Base-by-base conservation (phyloP, 2,113 vertebrate genomes). In the Datnioides undecimradiatus region DNA sequence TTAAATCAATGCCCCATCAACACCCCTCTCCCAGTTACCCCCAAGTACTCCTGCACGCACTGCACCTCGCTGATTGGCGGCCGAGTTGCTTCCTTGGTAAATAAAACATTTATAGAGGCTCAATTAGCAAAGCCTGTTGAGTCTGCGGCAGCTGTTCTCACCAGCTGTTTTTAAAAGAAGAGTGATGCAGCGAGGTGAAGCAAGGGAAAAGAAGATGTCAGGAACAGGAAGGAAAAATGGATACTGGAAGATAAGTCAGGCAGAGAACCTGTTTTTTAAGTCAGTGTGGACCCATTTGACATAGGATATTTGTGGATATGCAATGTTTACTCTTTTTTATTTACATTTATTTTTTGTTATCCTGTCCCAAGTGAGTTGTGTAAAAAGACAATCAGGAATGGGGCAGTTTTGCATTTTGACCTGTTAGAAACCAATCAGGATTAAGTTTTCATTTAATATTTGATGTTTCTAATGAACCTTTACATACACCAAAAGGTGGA, bases 61-160 rank as follows among this genome's bases (percentile, higher is more conserved):
- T 13, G n/a, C 54, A 65, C 62, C 76, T 71, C 41, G 2, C 90
- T 91, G 91, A 92, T 91, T 91, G 92, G 83, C 64, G 64, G 69
- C 64, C 40, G 33, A 66, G 72, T 81, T 79, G 77, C 84, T 90
- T 90, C 76, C 85, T 86, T 86, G 88, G 86, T 92, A 92, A 94
- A 95, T 94, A 89, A 94, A 93, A 91, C 86, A 91, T 93, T 90
- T 85, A 91, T 85, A 81, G 88, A 88, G 74, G 87, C 90, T 92
- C 88, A 91, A 92, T 94, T 90, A 93, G 88, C 29, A 4, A 48
- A 84, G 88, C 87, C 84, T 93, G 91, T 93, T 91, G 90, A 93
- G 88, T 79, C 45, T 66, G 75, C 51, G 51, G 88, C 93, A 93
- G 91, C 91, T 95, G 94, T 83, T 88, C 74, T 79, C 31, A 19